Percentiles rank a stretch among this genome's conserved stretches.
phyloP scores from a whole-genome alignment of 2,113 vertebrate genomes.

The Heptranchias perlo region DNA sequence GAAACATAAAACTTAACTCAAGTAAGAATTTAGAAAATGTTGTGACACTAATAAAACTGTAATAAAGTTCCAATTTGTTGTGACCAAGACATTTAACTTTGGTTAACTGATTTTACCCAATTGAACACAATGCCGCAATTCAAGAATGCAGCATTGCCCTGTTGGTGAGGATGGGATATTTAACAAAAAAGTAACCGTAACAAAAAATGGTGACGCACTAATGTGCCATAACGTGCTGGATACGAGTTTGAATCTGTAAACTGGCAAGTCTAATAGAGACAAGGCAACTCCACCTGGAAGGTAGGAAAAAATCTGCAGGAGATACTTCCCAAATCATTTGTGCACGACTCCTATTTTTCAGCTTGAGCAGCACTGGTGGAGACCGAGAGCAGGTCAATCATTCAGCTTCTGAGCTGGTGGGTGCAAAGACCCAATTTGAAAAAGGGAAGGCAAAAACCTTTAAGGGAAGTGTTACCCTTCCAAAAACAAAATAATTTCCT shows the following conservation, averaged over 20 bases:
- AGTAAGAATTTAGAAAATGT: background rate
- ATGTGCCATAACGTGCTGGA: background rate
- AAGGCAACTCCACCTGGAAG: background rate
- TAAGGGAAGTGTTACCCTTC: background rate
- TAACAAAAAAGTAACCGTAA: background rate
- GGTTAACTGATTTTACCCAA: background rate
- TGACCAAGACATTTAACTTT: background rate
- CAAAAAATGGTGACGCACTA: background rate
- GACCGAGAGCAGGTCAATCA: too few relatives aligned
- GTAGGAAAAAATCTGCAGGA: background rate
- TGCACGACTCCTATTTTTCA: background rate
- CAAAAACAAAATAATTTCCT: background rate
- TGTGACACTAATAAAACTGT: background rate
- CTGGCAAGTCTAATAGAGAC: background rate
- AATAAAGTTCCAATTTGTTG: background rate
- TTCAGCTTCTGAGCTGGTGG: background rate
- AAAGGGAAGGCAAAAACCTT: background rate
- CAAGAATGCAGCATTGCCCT: background rate
- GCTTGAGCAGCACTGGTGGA: background rate
- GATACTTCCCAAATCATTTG: background rate
- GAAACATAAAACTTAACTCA: too few relatives aligned
- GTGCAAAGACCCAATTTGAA: background rate
- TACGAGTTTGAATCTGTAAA: background rate
- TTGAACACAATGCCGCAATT: background rate
- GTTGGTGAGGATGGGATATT: background rate